Evolutionary conservation across 2,888 invertebrate genomes (phyloP), one percentile per base, ranked within the genome.

Genomic region (Leucoma salicis): DNA sequence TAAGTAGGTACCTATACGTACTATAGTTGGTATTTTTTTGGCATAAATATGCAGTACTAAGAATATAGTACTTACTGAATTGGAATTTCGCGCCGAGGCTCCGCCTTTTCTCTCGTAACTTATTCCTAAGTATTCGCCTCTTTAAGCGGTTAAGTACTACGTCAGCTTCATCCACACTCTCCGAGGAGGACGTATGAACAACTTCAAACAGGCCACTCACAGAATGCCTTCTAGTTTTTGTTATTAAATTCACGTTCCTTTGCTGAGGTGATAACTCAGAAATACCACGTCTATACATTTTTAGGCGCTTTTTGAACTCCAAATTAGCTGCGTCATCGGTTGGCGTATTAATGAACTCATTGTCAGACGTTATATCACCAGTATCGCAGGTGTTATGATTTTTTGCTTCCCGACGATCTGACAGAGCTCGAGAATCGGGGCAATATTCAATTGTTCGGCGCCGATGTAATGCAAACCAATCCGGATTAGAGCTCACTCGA

Each of bases 111-210:
- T 89, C 88, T 64, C 88, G 77, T 35, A 81, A 74, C 73, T 84
- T 89, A 70, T 90, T 90, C 68, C 79, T 87, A 49, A 87, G 78
- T 72, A 90, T 90, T 62, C 90, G 81, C 65, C 90, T 81, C 73
- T 85, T 84, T 56, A 90, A 70, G 32, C 90, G 80, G 73, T 77
- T 84, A 53, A 90, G 82, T 63, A 90, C 82, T 45, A 85, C 69
- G 71, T 90, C 90, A 40, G 90, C 90, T 66, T 90, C 90, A 57
- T 90, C 90, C 42, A 90, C 77, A 70, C 90, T 90, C 66, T 90
- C 90, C 16, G 90, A 90, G 29, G 90, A 90, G 47, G 90, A 89
- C 66, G 83, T 82, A 58, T 74, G 73, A 55, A 57, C 65, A 46
- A 74, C 59, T 50, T 65, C 65, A 60, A 73, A 63, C 55, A 68